phyloP scores from a whole-genome alignment of 2,797 vertebrate genomes.

The Amblyopsis hoosieri region DNA sequence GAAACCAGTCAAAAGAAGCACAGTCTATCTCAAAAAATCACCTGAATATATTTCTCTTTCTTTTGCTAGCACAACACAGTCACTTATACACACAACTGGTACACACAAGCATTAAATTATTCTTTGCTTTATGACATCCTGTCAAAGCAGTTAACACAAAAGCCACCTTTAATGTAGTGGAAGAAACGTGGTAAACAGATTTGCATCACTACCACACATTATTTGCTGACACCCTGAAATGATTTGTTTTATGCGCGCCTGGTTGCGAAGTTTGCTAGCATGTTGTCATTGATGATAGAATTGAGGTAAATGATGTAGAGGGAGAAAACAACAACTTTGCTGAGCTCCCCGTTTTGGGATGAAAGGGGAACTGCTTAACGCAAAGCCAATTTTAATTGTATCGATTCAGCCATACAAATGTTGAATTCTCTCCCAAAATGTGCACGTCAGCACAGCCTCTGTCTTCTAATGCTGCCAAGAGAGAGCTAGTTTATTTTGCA shows the following conservation, averaged over 20 bases:
- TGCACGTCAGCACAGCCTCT: constrained; percentile 81
- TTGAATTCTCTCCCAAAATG: constrained; percentile 78
- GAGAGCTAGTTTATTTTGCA: constrained; percentile 75
- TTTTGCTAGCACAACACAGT: constrained; percentile 42
- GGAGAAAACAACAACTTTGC: constrained; percentile 83
- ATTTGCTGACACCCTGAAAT: constrained; percentile 82
- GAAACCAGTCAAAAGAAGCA: constrained; percentile 46
- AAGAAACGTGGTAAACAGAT: constrained; percentile 80
- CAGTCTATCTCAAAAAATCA: constrained; percentile 36
- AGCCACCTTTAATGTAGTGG: constrained; percentile 75
- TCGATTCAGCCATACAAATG: constrained; percentile 84
- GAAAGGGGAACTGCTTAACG: constrained; percentile 74
- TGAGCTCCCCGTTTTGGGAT: constrained; percentile 83
- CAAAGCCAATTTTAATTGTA: constrained; percentile 84
- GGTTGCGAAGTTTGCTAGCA: constrained; percentile 80
- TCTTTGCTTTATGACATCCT: constrained; percentile 67
- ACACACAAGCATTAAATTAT: constrained; percentile 9
- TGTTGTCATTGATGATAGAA: constrained; percentile 84
- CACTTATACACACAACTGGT: constrained; percentile 10
- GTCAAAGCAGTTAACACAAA: constrained; percentile 75
- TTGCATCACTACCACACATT: constrained; percentile 80
- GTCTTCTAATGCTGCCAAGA: constrained; percentile 76
- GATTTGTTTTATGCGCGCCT: constrained; percentile 83
- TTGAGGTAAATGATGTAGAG: constrained; percentile 81
- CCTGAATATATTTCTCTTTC: constrained; percentile 13